Evolutionary conservation across 37 sponge, comb jelly and placozoan species (phyloP).

Genomic region (Cladorhizidae sp.): DNA sequence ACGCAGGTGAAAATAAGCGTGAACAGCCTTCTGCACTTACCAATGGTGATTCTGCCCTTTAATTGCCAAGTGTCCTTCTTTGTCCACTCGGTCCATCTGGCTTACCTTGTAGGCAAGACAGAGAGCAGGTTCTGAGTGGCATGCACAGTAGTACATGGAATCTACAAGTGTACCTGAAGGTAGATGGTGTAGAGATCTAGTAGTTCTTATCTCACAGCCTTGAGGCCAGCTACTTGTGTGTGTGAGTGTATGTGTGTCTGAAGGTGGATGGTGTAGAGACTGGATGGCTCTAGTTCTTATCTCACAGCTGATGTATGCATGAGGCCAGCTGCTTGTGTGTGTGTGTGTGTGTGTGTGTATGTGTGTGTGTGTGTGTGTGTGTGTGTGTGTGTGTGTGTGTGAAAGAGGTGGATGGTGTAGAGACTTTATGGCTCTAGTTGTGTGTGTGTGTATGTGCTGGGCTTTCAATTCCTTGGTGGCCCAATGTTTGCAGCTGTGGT

Average conservation of each 20-base stretch:
- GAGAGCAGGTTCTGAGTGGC: no score
- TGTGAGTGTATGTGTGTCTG: slow-evolving; percentile 30
- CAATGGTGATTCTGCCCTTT: no score
- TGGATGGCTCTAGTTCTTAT: no score
- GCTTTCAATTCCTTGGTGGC: no score
- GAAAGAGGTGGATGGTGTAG: not conserved
- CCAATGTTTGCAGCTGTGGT: no score
- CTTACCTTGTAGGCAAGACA: no score
- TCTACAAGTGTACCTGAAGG: not conserved
- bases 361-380: slow-evolving; percentile 19
- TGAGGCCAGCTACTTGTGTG: not conserved
- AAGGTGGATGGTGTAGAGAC: not conserved
- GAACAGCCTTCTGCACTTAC: no score
- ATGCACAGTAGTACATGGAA: no score
- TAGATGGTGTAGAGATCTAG: not conserved
- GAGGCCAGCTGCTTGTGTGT: slow-evolving; percentile 17
- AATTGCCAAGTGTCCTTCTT: no score
- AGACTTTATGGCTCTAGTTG: not conserved
- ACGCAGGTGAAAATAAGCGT: no score
- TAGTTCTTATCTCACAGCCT: not conserved
- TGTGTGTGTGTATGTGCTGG: not conserved
- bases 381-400: slow-evolving; percentile 22
- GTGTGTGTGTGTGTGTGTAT: not conserved
- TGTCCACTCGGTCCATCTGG: no score
- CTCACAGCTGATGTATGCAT: not conserved